Evolutionary conservation across 2,113 vertebrate genomes (phyloP), one percentile per base, ranked within the genome.

Genomic region (Alectura lathami): DNA sequence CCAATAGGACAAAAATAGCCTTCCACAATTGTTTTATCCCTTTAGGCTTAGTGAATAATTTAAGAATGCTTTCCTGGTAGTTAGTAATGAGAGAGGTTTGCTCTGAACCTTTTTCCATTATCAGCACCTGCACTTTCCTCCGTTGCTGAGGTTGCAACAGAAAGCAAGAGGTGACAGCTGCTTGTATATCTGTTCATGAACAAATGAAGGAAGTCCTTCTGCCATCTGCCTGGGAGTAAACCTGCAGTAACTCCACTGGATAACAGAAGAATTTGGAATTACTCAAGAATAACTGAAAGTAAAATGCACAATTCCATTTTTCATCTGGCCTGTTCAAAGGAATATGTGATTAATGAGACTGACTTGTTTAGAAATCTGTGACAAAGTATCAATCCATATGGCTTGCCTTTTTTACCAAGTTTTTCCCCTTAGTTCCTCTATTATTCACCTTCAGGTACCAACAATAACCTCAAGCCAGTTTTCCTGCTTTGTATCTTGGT

Each of bases 31-130:
- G 82, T 74, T 95, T 82, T 62, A 30, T 53, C 86, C 86, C 87
- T 96, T 93, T 75, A 95, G 91, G 95, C 86, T 70, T 94, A 69
- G 59, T 97, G 91, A 97, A 97, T 98, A 98, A 97, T 97, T 97
- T 96, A 98, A 95, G 81, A 86, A 75, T 77, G 70, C 43, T 83
- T 91, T 96, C 88, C 67, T 7, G 27, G 60, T 90, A 74, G 88
- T 90, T 96, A 68, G 47, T 38, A 95, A 96, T 67, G 94, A 96
- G 92, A 81, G 83, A 93, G 76, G 60, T 91, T 95, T 94, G 40
- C 48, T 67, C 83, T 63, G 77, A 92, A 84, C 27, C 73, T 91
- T 92, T 81, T 66, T 81, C 73, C 66, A 93, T 94, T 94, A 94
- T 85, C 83, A 83, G 60, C 4, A 5, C 51, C 74, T 93, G 80